These are phyloP conservation scores for Boleophthalmus pectinirostris DNA, from an alignment of 2,113 vertebrate genomes.

Conservation along the genomic window DNA sequence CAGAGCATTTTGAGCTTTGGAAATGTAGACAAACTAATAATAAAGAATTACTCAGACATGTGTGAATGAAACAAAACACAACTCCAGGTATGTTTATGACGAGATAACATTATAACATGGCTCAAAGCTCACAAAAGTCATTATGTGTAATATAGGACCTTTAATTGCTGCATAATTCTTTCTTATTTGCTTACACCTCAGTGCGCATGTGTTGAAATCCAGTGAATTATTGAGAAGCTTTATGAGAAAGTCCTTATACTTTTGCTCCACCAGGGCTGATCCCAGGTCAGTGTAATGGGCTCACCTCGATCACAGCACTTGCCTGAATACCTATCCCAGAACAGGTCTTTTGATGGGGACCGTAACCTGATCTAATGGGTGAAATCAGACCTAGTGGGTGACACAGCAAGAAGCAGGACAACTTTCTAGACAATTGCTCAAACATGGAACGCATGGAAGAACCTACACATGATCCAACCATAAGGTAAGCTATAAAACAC, in stretches of 20 bases:
- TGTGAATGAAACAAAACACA: too few relatives aligned
- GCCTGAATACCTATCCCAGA: slow-evolving; percentile 21
- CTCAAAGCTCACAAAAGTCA: too few relatives aligned
- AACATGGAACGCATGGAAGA: slow-evolving; percentile 24
- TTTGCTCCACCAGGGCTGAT: slow-evolving; percentile 28
- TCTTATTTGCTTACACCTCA: not conserved
- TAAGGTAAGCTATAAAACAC: slow-evolving; percentile 1
- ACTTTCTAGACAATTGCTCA: slow-evolving; percentile 6
- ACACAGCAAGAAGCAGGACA: slow-evolving; percentile 51
- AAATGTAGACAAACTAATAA: too few relatives aligned
- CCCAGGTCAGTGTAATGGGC: slow-evolving; percentile 15
- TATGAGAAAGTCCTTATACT: slow-evolving; percentile 35
- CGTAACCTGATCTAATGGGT: slow-evolving; percentile 63
- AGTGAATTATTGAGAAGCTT: slow-evolving; percentile 61
- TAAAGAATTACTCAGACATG: too few relatives aligned
- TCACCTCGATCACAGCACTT: not conserved
- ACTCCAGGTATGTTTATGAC: too few relatives aligned
- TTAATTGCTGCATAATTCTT: not conserved
- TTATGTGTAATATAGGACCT: too few relatives aligned
- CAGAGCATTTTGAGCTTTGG: too few relatives aligned
- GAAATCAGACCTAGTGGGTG: slow-evolving; percentile 58
- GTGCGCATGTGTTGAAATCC: slow-evolving; percentile 10
- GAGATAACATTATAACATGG: too few relatives aligned
- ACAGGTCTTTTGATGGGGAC: slow-evolving; percentile 6
- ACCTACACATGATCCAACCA: not conserved